Conservation (phyloP, 2,113 vertebrate species). For the Plectropomus leopardus region DNA sequence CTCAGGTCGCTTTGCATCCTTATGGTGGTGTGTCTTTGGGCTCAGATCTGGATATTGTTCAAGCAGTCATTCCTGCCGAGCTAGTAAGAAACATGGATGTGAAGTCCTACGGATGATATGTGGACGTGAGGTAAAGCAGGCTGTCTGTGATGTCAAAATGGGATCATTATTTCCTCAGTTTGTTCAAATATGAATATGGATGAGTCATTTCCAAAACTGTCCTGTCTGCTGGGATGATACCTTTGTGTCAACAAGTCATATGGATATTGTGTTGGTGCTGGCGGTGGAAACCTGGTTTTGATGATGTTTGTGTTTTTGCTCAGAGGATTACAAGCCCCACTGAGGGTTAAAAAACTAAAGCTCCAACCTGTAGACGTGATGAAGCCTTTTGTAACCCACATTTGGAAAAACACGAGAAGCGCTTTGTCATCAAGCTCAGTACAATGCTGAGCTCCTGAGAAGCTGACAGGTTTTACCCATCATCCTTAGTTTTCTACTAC, state of each 20-base stretch:
- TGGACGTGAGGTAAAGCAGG: slow-evolving; percentile 41
- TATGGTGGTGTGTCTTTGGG: slow-evolving; percentile 21
- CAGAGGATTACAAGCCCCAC: slow-evolving; percentile 9
- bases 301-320: background rate
- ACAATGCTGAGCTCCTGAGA: slow-evolving; percentile 29
- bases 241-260: slow-evolving; percentile 45
- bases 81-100: background rate
- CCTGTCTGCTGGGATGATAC: slow-evolving; percentile 37
- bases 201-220: slow-evolving; percentile 65
- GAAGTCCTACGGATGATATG: slow-evolving; percentile 18
- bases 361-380: slow-evolving; percentile 23
- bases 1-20: slow-evolving; percentile 57
- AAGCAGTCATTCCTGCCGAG: background rate
- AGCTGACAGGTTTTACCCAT: slow-evolving; percentile 35
- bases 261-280: slow-evolving; percentile 16
- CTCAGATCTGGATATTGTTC: slow-evolving; percentile 35
- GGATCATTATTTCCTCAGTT: slow-evolving; percentile 46
- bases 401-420: slow-evolving; percentile 17
- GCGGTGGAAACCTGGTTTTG: slow-evolving; percentile 20
- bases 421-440: slow-evolving; percentile 32
- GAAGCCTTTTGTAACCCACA: slow-evolving; percentile 9
- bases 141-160: slow-evolving; percentile 28
- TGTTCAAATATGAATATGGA: slow-evolving; percentile 38
- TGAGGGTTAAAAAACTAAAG: slow-evolving; percentile 8
- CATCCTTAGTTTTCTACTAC: slow-evolving; percentile 12